Conservation (phyloP, 2,113 vertebrate genomes). For the Onychostruthus taczanowskii region DNA sequence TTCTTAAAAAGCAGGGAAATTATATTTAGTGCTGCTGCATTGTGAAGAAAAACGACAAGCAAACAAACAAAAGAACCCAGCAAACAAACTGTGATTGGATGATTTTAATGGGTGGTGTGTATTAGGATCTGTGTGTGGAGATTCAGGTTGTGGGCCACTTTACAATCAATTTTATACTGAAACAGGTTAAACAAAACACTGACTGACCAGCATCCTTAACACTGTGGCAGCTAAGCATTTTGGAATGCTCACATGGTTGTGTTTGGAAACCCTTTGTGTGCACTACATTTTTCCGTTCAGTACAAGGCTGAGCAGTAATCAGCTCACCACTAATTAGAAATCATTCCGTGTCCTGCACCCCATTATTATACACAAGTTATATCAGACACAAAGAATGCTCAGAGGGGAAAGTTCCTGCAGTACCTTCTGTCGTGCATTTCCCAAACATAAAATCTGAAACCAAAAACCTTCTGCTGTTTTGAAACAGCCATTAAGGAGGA, state of each 20-base stretch:
- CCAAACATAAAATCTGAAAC: not conserved
- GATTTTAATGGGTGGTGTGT: not conserved
- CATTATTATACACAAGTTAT: conserved; percentile 42
- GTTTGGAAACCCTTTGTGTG: conserved; percentile 29
- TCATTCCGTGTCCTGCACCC: conserved; percentile 1
- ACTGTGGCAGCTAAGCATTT: conserved; percentile 42
- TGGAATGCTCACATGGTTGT: conserved; percentile 18
- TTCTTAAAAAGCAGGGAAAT: conserved; percentile 17
- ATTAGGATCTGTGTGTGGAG: not conserved
- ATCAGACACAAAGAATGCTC: conserved; percentile 34
- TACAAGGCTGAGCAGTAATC: conserved; percentile 42
- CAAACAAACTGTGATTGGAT: not conserved
- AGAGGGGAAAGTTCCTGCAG: not conserved
- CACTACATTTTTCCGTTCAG: not conserved
- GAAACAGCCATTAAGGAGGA: not conserved
- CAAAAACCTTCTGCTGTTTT: not conserved
- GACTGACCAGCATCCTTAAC: conserved; percentile 7
- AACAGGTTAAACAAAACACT: conserved; percentile 4
- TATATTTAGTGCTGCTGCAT: not conserved
- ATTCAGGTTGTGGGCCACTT: not conserved
- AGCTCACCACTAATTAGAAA: conserved; percentile 65
- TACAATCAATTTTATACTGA: not conserved
- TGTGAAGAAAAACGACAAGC: not conserved
- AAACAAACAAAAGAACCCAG: not conserved
- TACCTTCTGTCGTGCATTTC: not conserved